Conservation (phyloP, 2,113 vertebrate species). For the Neodontobutis hainanensis region DNA sequence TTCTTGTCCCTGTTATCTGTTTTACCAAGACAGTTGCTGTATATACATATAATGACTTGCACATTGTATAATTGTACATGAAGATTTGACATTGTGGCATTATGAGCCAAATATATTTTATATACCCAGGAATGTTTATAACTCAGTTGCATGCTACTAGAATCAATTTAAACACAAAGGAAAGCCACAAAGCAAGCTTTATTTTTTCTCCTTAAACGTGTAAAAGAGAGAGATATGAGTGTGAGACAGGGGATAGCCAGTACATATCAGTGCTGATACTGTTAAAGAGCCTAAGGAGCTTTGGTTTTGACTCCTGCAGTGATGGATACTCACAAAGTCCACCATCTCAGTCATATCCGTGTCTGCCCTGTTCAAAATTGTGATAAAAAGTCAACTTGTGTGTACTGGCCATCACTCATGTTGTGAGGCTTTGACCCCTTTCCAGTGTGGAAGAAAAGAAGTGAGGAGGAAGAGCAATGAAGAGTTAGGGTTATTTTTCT, state of each 20-base stretch:
- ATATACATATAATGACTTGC: too few species aligned
- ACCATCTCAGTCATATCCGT: slow-evolving; percentile 22
- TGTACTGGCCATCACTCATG: slow-evolving; percentile 35
- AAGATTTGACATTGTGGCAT: background rate
- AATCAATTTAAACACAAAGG: background rate
- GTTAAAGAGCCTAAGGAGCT: slow-evolving; percentile 26
- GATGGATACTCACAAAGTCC: slow-evolving; percentile 28
- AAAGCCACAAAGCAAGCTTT: background rate
- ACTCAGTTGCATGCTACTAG: slow-evolving; percentile 1
- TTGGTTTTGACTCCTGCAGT: slow-evolving; percentile 22
- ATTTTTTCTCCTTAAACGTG: background rate
- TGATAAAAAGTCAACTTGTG: slow-evolving; percentile 46
- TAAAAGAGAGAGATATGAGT: background rate
- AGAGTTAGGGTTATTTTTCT: slow-evolving; percentile 42
- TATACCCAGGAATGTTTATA: background rate
- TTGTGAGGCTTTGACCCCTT: slow-evolving; percentile 20
- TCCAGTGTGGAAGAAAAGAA: slow-evolving; percentile 16
- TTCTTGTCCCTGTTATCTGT: too few species aligned
- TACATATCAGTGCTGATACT: slow-evolving; percentile 20
- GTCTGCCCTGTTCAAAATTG: slow-evolving; percentile 30
- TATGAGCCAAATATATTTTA: background rate
- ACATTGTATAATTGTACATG: background rate
- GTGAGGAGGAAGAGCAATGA: slow-evolving; percentile 20
- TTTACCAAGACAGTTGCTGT: too few species aligned
- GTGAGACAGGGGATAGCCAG: slow-evolving; percentile 6